These are phyloP conservation scores for Apostichopus japonicus DNA, from an alignment of 35 echinoderm and acorn worm species.

Conservation along the genomic window DNA sequence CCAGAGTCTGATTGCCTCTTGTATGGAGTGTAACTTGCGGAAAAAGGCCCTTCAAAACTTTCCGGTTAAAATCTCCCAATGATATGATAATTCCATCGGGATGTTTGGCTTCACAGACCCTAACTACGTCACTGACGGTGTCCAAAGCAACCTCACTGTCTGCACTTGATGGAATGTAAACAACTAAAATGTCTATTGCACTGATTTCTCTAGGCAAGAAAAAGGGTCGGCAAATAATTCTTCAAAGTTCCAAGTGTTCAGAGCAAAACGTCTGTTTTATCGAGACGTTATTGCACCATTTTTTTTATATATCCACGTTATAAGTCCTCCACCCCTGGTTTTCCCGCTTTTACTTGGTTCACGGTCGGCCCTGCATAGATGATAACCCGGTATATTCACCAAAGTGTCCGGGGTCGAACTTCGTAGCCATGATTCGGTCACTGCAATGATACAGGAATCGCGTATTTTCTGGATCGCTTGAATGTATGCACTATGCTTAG, in stretches of 20 bases:
- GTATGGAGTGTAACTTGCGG: constrained; percentile 5
- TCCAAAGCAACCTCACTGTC: constrained; percentile 10
- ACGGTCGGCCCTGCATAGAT: constrained; percentile 13
- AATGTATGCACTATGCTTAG: no score
- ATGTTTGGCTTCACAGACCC: constrained; percentile 4
- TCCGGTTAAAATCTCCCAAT: constrained; percentile 35
- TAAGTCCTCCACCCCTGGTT: not conserved
- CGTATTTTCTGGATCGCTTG: no score
- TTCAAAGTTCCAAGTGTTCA: not conserved
- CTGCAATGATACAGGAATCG: no score
- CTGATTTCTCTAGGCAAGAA: constrained; percentile 9
- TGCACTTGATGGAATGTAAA: constrained; percentile 28
- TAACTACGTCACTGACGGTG: not conserved
- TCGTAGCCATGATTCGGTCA: no score
- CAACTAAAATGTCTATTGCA: constrained; percentile 15
- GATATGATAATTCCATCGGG: constrained; percentile 4
- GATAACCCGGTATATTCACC: not conserved
- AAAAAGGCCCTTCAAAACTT: constrained; percentile 15
- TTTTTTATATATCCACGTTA: constrained; percentile 1
- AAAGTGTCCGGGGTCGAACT: not conserved
- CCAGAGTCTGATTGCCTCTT: no score
- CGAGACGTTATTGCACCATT: constrained; percentile 15
- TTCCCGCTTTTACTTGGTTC: not conserved
- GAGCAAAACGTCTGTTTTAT: no score
- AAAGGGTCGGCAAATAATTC: constrained; percentile 10